Evolutionary conservation across 2,113 vertebrate genomes (phyloP), one percentile per base, ranked within the genome.

Genomic region (Dasypus novemcinctus): DNA sequence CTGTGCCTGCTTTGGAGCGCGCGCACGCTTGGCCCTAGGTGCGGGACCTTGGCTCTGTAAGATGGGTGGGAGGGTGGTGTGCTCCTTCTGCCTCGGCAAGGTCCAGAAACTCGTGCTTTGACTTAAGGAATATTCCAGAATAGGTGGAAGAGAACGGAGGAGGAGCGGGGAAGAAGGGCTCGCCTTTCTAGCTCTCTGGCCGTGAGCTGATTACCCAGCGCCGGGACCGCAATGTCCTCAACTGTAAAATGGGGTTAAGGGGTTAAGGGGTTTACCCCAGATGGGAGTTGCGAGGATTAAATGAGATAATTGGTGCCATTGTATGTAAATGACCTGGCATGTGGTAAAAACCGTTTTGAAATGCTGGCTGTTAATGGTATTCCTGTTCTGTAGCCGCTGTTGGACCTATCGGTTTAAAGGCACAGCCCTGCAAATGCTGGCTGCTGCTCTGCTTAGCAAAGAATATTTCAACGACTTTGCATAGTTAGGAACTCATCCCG

Each of bases 81-180:
- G 38, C 71, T 6, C 8, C 0, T 46, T 68, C 1, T 0, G 59
- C 33, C 25, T 63, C 29, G 0, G 5, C 14, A 1, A 7, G 75
- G 64, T 63, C 74, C 7, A 0, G 52, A 46, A 20, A 38, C 68
- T n/a, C 31, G 1, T 5, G 54, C 15, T 1, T 17, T 12, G 86
- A 49, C 59, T 54, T 12, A 17, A 75, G 69, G 43, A 89, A 43
- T 5, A 25, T 61, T 66, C 57, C 54, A 4, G 33, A 33, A 15
- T 0, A 1, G 43, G 31, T 33, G 31, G n/a, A 17, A 54, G 76
- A 54, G 72, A 14, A 57, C 18, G 54, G 54, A 18, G 54, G 18
- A 7, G 57, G 54, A 52, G 57, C 52, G 2, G 75, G 10, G 21
- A 7, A 31, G 64, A 41, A 68, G 13, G 46, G 23, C 33, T 1